Base-by-base conservation (phyloP, 2,888 invertebrate species). In the Microctonus aethiopoides region DNA sequence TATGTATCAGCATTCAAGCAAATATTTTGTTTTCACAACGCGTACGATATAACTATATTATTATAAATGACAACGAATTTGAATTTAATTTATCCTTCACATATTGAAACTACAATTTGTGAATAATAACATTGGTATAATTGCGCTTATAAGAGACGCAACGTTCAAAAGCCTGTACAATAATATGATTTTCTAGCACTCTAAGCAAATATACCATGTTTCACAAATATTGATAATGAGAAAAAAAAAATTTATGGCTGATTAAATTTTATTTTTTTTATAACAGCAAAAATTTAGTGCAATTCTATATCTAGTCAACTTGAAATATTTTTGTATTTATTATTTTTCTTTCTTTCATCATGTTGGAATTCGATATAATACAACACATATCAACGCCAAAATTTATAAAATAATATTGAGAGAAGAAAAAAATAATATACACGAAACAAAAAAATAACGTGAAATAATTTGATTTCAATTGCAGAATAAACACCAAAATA, bases 111-210 rank as follows among this genome's bases (percentile, higher is more conserved):
- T 69, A 57, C 63, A 68, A 69, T 69, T n/a, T 59, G 51, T 69
- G 64, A 60, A 70, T 69, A 54, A 66, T 70, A 70, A 70, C 70
- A 70, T 61, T 54, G 60, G 65, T 51, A 54, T 16, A 46, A 46
- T 46, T 46, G 39, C 54, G 61, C 60, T 60, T 60, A 60, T 65
- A 65, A 29, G 32, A 51, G 60, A 65, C 52, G 41, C 69, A 65
- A 46, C n/a, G 20, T 16, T 61, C 41, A 61, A 65, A 70, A 70
- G 70, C 70, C 70, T 70, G 65, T 66, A 70, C 70, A 70, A 66
- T 70, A 59, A 66, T 46, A 36, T 36, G 16, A 7, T 46, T 46
- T 60, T 65, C 54, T 65, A 70, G 60, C 46, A 34, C 24, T 70
- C 65, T 60, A 70, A 63, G 32, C 60, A 65, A 39, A 54, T 10